These are phyloP conservation scores for Fratercula arctica DNA, from an alignment of 2,797 vertebrate species.

Conservation along the genomic window DNA sequence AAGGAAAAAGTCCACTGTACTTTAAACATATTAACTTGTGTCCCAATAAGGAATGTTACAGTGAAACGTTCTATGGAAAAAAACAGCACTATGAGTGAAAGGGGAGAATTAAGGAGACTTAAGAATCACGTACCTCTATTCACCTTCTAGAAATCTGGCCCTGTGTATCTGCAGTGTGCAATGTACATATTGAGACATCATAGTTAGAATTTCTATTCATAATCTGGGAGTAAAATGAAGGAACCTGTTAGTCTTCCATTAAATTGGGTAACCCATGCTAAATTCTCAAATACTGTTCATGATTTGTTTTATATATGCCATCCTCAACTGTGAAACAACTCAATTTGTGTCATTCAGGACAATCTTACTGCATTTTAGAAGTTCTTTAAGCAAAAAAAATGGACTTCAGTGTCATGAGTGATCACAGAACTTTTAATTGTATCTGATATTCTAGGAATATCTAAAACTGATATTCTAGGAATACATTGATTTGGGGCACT, in stretches of 20 bases:
- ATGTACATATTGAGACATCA: not conserved
- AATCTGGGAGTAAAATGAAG: not conserved
- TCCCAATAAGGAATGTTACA: not conserved
- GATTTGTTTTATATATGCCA: not conserved
- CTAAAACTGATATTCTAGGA: not conserved
- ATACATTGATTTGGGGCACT: not conserved
- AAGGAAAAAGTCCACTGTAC: not conserved
- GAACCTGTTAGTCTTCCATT: not conserved
- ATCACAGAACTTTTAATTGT: not conserved
- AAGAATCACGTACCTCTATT: not conserved
- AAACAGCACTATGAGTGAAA: not conserved
- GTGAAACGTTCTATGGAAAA: not conserved
- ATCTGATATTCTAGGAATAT: not conserved
- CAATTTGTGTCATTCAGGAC: not conserved
- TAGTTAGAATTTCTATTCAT: not conserved
- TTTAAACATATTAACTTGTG: not conserved
- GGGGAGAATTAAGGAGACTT: not conserved
- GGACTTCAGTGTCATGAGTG: not conserved
- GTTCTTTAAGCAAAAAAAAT: not conserved
- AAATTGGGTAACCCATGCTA: not conserved
- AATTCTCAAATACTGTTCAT: not conserved
- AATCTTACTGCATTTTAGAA: not conserved
- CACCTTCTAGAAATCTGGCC: not conserved
- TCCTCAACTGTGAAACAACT: not conserved
- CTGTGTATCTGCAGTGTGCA: not conserved